phyloP scores from a whole-genome alignment of 2,888 invertebrate species.

The Chymomyza amoena region DNA sequence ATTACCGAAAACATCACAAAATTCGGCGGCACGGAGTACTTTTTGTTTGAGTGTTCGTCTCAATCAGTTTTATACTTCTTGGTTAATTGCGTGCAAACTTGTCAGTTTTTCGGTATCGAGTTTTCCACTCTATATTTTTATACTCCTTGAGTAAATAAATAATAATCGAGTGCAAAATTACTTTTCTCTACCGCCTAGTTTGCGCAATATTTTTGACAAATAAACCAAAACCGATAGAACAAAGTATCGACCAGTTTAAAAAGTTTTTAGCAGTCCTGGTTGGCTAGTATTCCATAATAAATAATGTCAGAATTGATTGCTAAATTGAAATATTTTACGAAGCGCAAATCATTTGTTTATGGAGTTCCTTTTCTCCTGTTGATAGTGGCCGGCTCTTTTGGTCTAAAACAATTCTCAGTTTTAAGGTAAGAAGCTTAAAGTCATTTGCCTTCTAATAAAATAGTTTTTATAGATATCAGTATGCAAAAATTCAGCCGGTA shows the following conservation, averaged over 20 bases:
- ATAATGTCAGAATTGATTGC: slow-evolving; percentile 61
- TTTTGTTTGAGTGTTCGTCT: no score
- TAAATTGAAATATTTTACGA: slow-evolving; percentile 57
- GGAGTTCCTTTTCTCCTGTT: slow-evolving; percentile 87
- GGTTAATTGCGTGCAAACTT: no score
- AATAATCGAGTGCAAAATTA: no score
- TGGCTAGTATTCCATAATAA: slow-evolving; percentile 56
- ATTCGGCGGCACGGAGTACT: no score
- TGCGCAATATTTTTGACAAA: no score
- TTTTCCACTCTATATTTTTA: no score
- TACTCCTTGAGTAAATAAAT: no score
- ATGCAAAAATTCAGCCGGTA: slow-evolving; percentile 81
- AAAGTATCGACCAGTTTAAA: neutral
- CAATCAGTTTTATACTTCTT: no score
- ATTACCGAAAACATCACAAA: no score
- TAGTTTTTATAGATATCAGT: slow-evolving; percentile 80
- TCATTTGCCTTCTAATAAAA: no score
- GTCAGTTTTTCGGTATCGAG: no score
- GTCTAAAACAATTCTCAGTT: slow-evolving; percentile 86
- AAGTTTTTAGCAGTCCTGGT: neutral
- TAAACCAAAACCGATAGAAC: neutral
- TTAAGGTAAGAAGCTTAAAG: slow-evolving; percentile 81
- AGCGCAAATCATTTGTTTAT: slow-evolving; percentile 80
- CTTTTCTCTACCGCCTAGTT: no score
- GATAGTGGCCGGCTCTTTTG: slow-evolving; percentile 88